Evolutionary conservation across 1,140 invertebrate genomes (phyloP).

Genomic region (Anastrepha obliqua): DNA sequence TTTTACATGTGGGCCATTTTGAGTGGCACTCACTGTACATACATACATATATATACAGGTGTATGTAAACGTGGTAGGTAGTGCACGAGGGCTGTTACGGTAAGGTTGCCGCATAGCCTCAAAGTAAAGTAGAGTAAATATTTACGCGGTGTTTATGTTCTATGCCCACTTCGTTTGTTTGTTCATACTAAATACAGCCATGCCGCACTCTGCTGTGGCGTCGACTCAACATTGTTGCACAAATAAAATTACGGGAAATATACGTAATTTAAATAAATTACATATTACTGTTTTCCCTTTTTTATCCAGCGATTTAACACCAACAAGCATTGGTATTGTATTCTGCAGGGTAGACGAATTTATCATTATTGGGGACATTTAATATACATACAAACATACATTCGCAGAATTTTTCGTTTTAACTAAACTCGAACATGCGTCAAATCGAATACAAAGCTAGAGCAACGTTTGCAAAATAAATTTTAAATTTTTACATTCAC

Average conservation of each 20-base stretch:
- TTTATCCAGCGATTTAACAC: background rate
- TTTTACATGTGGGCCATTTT: too few relatives aligned
- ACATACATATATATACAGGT: too few relatives aligned
- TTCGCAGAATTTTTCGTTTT: background rate
- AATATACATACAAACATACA: background rate
- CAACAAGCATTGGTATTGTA: background rate
- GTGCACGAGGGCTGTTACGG: conserved; percentile 11
- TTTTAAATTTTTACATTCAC: background rate
- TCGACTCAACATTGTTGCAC: background rate
- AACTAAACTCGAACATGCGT: background rate
- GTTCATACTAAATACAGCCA: background rate
- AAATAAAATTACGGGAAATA: conserved; percentile 5
- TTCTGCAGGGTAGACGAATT: background rate
- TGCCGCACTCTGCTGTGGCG: background rate
- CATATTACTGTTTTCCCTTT: background rate
- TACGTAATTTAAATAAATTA: conserved; percentile 15
- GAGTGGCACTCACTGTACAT: too few relatives aligned
- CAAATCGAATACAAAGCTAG: too few relatives aligned
- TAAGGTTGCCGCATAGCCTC: background rate
- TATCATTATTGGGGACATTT: background rate
- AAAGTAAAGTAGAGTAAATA: background rate
- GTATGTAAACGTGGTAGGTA: background rate
- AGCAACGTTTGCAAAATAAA: too few relatives aligned
- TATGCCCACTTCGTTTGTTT: background rate
- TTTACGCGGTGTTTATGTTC: background rate